phyloP scores from a whole-genome alignment of 2,113 vertebrate species.

The Willisornis vidua region DNA sequence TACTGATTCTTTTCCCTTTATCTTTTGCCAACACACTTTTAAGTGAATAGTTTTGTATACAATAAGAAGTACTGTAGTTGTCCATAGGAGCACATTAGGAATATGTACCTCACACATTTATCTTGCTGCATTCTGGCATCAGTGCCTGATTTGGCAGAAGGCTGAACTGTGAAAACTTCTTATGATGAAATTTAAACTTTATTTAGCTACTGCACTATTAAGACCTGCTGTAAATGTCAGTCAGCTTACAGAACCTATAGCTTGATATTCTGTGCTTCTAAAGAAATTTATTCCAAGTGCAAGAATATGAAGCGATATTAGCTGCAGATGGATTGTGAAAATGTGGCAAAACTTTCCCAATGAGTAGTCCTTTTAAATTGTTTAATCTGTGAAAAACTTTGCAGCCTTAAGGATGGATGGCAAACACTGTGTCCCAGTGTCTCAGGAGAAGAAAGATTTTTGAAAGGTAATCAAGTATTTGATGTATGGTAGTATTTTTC shows the following conservation, averaged over 20 bases:
- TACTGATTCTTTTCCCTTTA: slow-evolving; percentile 50
- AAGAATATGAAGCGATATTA: background rate
- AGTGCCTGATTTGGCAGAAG: background rate
- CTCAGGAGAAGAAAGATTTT: background rate
- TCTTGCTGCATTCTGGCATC: background rate
- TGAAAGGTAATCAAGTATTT: background rate
- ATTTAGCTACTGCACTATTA: background rate
- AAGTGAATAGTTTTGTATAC: background rate
- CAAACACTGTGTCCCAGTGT: background rate
- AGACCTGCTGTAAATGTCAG: background rate
- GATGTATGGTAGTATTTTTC: background rate
- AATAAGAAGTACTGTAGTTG: background rate
- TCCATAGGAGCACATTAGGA: background rate
- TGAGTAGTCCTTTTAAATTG: background rate
- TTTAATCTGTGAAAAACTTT: background rate
- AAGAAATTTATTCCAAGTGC: background rate
- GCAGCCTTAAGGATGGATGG: background rate
- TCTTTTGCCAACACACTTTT: slow-evolving; percentile 8
- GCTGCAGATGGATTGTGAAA: background rate
- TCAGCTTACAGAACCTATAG: background rate
- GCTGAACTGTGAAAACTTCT: background rate
- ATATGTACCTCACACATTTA: background rate
- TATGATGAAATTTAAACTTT: background rate
- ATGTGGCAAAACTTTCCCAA: background rate
- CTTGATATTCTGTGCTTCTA: background rate